Conservation (phyloP, 92 coral and sea anemone species). For the Phenganax marumi region DNA sequence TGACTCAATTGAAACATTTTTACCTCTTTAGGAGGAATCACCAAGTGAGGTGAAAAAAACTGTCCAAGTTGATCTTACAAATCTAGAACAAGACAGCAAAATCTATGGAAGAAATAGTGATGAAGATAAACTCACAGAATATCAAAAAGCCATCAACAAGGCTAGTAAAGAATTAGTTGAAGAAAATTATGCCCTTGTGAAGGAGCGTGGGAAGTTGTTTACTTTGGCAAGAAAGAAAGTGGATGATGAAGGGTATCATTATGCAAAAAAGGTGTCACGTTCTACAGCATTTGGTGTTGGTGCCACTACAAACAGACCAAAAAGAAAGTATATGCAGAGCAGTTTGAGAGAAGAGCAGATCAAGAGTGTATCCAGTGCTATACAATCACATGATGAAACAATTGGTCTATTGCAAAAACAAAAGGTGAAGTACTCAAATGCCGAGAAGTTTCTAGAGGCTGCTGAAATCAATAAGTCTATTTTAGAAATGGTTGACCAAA, state of each 20-base stretch:
- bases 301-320: not conserved
- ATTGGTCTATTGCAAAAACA: conserved; percentile 47
- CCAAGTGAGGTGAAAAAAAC: not conserved
- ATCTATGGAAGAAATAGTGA: conserved; percentile 8
- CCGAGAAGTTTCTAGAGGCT: conserved; percentile 54
- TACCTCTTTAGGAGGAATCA: not conserved
- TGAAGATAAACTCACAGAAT: not conserved
- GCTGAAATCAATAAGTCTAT: conserved; percentile 49
- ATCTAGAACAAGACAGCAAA: conserved; percentile 14
- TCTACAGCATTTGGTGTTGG: conserved; percentile 1
- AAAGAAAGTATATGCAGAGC: conserved; percentile 44
- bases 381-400: conserved; percentile 42
- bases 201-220: conserved; percentile 12
- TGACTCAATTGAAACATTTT: not conserved
- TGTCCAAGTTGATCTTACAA: conserved; percentile 14
- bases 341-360: conserved; percentile 32
- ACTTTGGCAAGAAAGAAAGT: conserved; percentile 31
- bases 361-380: conserved; percentile 30
- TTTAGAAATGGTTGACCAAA: conserved; percentile 41
- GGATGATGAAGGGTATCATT: conserved; percentile 34
- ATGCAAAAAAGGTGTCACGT: conserved; percentile 32
- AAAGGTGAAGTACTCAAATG: conserved; percentile 44
- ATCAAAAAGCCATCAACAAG: conserved; percentile 39
- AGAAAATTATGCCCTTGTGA: conserved; percentile 3
- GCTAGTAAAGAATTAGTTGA: conserved; percentile 3